phyloP scores from a whole-genome alignment of 2,888 invertebrate genomes.

The Neoscelio sp. region DNA sequence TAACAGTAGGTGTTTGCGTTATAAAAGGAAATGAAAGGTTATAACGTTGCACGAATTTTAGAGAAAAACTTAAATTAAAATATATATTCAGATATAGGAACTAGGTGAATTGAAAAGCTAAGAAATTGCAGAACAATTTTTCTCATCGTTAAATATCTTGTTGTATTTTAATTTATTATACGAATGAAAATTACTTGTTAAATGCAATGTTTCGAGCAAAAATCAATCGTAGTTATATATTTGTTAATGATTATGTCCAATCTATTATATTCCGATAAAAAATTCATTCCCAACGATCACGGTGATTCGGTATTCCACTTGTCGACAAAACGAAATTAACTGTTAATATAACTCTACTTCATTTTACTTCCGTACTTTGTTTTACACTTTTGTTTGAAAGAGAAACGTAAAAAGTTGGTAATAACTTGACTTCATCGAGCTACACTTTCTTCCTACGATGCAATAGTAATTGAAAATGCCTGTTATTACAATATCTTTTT shows the following conservation, averaged over 20 bases:
- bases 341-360: conserved; percentile 33
- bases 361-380: conserved; percentile 36
- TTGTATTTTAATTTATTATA: no score
- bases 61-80: no score
- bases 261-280: no score
- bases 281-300: no score
- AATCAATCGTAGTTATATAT: no score
- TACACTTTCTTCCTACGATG: conserved; percentile 5
- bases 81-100: no score
- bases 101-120: no score
- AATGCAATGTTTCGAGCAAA: conserved; percentile 6
- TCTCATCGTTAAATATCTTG: no score
- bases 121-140: no score
- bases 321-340: conserved; percentile 8
- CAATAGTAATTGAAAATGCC: conserved; percentile 35
- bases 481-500: conserved; percentile 16
- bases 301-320: neutral
- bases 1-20: conserved; percentile 16
- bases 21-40: conserved; percentile 27
- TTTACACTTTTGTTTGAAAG: conserved; percentile 21
- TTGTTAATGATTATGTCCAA: no score
- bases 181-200: no score
- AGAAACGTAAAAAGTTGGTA: conserved; percentile 39
- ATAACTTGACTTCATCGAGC: conserved; percentile 31
- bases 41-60: conserved; percentile 7